These are phyloP conservation scores for Andrena marginata DNA, from an alignment of 2,888 invertebrate species.

Conservation along the genomic window DNA sequence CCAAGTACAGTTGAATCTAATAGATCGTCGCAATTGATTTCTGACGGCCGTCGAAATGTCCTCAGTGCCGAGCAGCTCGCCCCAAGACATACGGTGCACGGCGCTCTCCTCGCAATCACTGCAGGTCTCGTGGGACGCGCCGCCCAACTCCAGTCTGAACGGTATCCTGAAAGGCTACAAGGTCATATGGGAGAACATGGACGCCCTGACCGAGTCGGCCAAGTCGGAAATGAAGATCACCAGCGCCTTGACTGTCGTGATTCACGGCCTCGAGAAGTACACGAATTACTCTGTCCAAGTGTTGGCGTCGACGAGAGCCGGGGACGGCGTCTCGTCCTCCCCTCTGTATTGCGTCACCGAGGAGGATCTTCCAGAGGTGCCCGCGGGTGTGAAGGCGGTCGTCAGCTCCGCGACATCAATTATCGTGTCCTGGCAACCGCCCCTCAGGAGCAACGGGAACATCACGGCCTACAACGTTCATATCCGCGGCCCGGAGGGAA, in stretches of 20 bases:
- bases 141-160: slow-evolving; percentile 92
- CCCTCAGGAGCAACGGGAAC: slow-evolving; percentile 92
- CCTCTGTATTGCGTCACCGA: slow-evolving; percentile 95
- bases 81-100: slow-evolving; percentile 93
- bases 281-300: slow-evolving; percentile 97
- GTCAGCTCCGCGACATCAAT: slow-evolving; percentile 94
- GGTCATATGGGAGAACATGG: slow-evolving; percentile 87
- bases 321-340: slow-evolving; percentile 94
- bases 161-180: slow-evolving; percentile 94
- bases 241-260: slow-evolving; percentile 89
- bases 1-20: background rate
- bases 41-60: slow-evolving; percentile 51
- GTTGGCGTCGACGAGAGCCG: slow-evolving; percentile 94
- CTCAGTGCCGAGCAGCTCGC: slow-evolving; percentile 94
- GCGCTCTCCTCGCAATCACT: slow-evolving; percentile 94
- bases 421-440: slow-evolving; percentile 95
- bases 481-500: slow-evolving; percentile 81
- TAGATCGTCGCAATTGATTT: slow-evolving; percentile 35
- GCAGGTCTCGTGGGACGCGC: slow-evolving; percentile 94
- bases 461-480: slow-evolving; percentile 83
- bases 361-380: slow-evolving; percentile 96
- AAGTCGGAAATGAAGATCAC: slow-evolving; percentile 88
- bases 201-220: slow-evolving; percentile 78
- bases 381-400: slow-evolving; percentile 96
- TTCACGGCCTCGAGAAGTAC: slow-evolving; percentile 92